Conservation (phyloP, 1,140 invertebrate species). For the Aricia agestis region DNA sequence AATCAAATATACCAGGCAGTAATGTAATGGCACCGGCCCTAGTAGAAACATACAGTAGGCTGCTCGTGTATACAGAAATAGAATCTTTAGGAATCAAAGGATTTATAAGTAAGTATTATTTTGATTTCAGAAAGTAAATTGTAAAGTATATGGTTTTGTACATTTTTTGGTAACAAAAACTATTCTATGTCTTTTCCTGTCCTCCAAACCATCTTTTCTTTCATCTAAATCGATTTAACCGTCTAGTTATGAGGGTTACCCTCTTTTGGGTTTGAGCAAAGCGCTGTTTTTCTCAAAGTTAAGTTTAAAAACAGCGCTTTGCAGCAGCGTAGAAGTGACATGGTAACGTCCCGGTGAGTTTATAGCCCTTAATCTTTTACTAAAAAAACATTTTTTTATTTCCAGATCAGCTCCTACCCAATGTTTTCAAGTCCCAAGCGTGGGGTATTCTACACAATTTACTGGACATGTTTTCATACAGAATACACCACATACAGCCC, state of each 20-base stretch:
- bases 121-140: not conserved
- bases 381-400: constrained; percentile 18
- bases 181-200: too few relatives aligned
- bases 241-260: too few relatives aligned
- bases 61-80: constrained; percentile 97
- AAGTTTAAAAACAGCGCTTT: too few relatives aligned
- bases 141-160: too few relatives aligned
- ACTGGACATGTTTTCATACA: constrained; percentile 97
- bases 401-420: constrained; percentile 89
- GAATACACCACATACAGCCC: constrained; percentile 96
- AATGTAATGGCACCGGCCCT: constrained; percentile 89
- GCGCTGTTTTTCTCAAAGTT: too few relatives aligned
- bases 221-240: too few relatives aligned
- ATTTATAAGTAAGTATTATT: constrained; percentile 88
- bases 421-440: constrained; percentile 93
- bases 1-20: constrained; percentile 81
- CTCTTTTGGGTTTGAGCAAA: too few relatives aligned
- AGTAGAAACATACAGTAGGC: constrained; percentile 95
- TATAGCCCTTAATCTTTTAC: too few relatives aligned
- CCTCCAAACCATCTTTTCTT: too few relatives aligned
- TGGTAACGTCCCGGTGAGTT: too few relatives aligned
- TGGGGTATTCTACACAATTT: constrained; percentile 96
- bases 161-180: too few relatives aligned
- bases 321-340: too few relatives aligned
- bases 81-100: constrained; percentile 98